phyloP scores from a whole-genome alignment of 2,888 invertebrate genomes.

The Mactromeris polynyma region DNA sequence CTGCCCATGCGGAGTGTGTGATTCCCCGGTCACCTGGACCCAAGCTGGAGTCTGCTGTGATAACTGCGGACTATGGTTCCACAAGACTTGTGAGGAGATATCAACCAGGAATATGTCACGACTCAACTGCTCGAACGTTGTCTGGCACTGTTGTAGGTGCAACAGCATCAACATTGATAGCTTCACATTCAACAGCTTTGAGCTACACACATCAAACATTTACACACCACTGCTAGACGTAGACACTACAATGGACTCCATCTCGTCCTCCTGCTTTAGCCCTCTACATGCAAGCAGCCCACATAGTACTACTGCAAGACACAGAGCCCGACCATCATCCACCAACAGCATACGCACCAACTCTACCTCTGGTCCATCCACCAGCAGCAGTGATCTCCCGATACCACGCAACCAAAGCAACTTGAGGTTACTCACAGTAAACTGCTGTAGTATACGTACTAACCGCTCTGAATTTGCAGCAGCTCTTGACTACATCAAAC shows the following conservation, averaged over 20 bases:
- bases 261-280: not conserved
- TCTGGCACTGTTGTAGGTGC: constrained; percentile 37
- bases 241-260: not conserved
- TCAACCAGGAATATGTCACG: constrained; percentile 25
- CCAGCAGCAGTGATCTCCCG: too few relatives aligned
- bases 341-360: not conserved
- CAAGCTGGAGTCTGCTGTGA: constrained; percentile 40
- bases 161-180: constrained; percentile 37
- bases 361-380: too few relatives aligned
- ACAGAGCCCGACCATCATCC: not conserved
- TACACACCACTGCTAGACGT: constrained; percentile 12
- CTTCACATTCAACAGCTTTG: constrained; percentile 37
- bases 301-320: not conserved
- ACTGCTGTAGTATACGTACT: constrained; percentile 26
- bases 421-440: constrained; percentile 23
- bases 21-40: constrained; percentile 38
- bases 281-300: constrained; percentile 24
- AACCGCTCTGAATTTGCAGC: constrained; percentile 23
- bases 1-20: constrained; percentile 41
- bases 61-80: constrained; percentile 29
- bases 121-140: constrained; percentile 4
- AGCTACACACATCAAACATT: constrained; percentile 20
- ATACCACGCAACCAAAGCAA: not conserved
- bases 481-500: constrained; percentile 30
- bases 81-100: constrained; percentile 38